A percentile compares a stretch with the other conserved stretches of the same genome.
These are phyloP conservation scores for Melanotaenia boesemani DNA, from an alignment of 2,797 vertebrate species.

Conservation along the genomic window DNA sequence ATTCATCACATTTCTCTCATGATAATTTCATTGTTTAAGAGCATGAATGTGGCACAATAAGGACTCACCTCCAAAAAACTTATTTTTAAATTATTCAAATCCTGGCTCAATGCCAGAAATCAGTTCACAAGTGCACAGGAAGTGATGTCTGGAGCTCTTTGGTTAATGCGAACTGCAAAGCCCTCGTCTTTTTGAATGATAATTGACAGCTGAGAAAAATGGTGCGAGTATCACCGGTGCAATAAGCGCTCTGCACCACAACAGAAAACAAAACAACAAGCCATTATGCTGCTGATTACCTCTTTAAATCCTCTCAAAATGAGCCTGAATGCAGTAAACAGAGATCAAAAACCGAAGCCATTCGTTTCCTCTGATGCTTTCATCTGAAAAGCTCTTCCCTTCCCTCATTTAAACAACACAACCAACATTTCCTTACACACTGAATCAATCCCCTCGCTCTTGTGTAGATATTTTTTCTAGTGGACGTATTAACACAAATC, in stretches of 20 bases:
- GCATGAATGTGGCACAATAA: constrained; percentile 31
- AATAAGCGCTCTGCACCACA: constrained; percentile 7
- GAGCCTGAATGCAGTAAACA: constrained; percentile 47
- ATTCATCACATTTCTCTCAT: not conserved
- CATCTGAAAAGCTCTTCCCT: constrained; percentile 42
- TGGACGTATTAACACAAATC: constrained; percentile 42
- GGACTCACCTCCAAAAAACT: constrained; percentile 30
- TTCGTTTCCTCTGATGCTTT: constrained; percentile 53
- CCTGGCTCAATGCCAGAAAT: not conserved
- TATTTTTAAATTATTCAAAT: constrained; percentile 14
- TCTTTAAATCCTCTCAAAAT: constrained; percentile 59
- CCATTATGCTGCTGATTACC: constrained; percentile 61
- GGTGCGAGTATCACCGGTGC: constrained; percentile 38
- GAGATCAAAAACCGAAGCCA: constrained; percentile 60
- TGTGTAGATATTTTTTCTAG: constrained; percentile 21
- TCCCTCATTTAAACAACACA: constrained; percentile 39
- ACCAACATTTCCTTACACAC: constrained; percentile 7
- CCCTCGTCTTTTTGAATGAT: constrained; percentile 44
- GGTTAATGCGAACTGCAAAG: constrained; percentile 12
- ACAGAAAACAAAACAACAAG: constrained; percentile 49
- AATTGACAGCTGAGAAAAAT: constrained; percentile 24
- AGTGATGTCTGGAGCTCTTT: constrained; percentile 9
- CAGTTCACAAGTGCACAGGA: not conserved
- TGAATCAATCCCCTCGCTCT: constrained; percentile 16
- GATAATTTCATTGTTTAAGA: constrained; percentile 28